Conservation (phyloP, 2,888 invertebrate genomes). For the Artemia sp. region DNA sequence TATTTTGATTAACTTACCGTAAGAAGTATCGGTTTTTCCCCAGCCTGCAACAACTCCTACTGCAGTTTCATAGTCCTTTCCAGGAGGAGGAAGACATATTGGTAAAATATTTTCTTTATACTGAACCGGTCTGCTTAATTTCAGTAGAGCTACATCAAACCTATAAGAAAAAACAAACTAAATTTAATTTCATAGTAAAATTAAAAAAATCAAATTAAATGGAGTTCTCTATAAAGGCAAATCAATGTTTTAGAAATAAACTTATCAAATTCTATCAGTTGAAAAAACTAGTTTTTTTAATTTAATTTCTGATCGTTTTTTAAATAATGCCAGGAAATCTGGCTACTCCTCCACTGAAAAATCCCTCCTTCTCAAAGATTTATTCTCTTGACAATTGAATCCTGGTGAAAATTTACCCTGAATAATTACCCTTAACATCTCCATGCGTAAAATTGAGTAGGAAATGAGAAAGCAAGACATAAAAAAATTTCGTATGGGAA, state of each 20-base stretch:
- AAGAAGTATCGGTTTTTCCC: constrained; percentile 53
- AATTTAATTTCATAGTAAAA: not conserved
- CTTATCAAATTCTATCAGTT: not conserved
- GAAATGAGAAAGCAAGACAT: no score
- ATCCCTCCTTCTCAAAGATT: no score
- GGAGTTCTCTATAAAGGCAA: constrained; percentile 11
- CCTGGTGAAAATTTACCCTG: no score
- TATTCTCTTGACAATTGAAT: no score
- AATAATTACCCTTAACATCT: no score
- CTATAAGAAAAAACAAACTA: constrained; percentile 26
- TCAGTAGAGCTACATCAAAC: constrained; percentile 52
- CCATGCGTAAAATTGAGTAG: no score
- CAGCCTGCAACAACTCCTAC: constrained; percentile 58
- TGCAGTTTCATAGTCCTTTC: constrained; percentile 35
- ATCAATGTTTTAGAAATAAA: constrained; percentile 1
- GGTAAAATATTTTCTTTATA: constrained; percentile 52
- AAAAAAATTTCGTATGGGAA: no score
- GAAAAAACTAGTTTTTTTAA: no score
- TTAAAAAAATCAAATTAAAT: not conserved
- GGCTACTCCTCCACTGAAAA: no score
- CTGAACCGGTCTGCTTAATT: constrained; percentile 47
- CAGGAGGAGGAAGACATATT: constrained; percentile 51
- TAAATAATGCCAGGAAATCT: no score
- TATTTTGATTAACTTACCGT: constrained; percentile 29
- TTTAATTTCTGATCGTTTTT: no score